phyloP scores from a whole-genome alignment of 53 echinoderm and acorn worm genomes.

The Temnopleurus reevesii region DNA sequence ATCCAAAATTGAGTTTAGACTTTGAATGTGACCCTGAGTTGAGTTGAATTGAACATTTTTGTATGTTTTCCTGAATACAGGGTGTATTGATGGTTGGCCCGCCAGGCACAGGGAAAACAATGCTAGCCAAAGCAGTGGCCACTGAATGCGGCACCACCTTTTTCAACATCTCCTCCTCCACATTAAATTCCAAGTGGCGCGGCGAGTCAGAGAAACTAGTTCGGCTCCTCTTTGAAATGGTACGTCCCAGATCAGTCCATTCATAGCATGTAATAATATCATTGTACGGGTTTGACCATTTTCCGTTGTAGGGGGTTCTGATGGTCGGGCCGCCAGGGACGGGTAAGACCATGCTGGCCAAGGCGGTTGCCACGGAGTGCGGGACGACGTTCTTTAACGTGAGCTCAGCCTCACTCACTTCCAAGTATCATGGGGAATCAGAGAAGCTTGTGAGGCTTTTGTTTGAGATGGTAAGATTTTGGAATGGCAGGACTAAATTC shows the following conservation, averaged over 20 bases:
- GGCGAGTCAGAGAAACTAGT: conserved; percentile 94
- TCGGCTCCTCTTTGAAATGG: conserved; percentile 95
- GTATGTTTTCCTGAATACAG: conserved; percentile 46
- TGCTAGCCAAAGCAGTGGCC: conserved; percentile 93
- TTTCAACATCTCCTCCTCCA: conserved; percentile 91
- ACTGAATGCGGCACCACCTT: conserved; percentile 93
- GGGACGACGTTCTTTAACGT: conserved; percentile 99
- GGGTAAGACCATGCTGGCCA: conserved; percentile 98
- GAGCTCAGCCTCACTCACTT: conserved; percentile 95
- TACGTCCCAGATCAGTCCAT: conserved; percentile 60
- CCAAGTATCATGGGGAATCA: conserved; percentile 98
- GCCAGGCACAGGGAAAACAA: conserved; percentile 93
- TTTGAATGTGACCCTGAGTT: too few relatives aligned
- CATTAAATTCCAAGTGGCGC: conserved; percentile 87
- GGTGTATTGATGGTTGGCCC: conserved; percentile 95
- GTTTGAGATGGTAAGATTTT: conserved; percentile 94
- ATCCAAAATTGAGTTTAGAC: too few relatives aligned
- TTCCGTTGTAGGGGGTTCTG: conserved; percentile 81
- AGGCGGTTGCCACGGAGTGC: conserved; percentile 97
- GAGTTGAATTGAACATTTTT: too few relatives aligned
- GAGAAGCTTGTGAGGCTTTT: conserved; percentile 93
- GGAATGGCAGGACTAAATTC: neutral
- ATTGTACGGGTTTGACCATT: conserved; percentile 32
- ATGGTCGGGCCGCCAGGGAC: conserved; percentile 99
- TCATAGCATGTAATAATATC: conserved; percentile 2